Evolutionary conservation across 2,888 invertebrate genomes (phyloP).

Genomic region (Limnephilus lunatus): DNA sequence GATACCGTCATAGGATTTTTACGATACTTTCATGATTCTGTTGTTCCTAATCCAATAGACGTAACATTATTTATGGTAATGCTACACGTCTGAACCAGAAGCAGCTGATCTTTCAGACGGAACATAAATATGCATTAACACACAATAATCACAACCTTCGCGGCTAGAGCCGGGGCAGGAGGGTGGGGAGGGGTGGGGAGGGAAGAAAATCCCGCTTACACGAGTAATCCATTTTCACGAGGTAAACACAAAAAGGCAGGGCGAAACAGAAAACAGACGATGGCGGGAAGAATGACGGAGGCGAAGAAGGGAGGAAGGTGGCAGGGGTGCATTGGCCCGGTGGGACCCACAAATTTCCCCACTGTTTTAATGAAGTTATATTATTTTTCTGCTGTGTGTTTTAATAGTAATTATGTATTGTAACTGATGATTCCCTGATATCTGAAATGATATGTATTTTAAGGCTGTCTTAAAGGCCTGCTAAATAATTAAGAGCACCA

Average conservation of each 20-base stretch:
- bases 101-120: slow-evolving; percentile 25
- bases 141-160: slow-evolving; percentile 45
- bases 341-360: background rate
- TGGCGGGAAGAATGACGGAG: slow-evolving; percentile 13
- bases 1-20: background rate
- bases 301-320: background rate
- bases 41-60: background rate
- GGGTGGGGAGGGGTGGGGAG: background rate
- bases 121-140: slow-evolving; percentile 42
- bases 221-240: slow-evolving; percentile 63
- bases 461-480: too few relatives aligned
- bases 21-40: background rate
- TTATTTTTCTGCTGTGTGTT: too few relatives aligned
- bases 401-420: too few relatives aligned
- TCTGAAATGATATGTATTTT: too few relatives aligned
- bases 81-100: background rate
- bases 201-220: slow-evolving; percentile 54
- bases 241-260: slow-evolving; percentile 56
- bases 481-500: too few relatives aligned
- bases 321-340: background rate
- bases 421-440: too few relatives aligned
- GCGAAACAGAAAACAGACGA: slow-evolving; percentile 39
- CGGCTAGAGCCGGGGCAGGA: background rate
- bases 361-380: background rate
- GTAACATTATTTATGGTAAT: slow-evolving; percentile 18